Percentiles rank a stretch among this genome's conserved stretches.
These are phyloP conservation scores for Stictonetta naevosa DNA, from an alignment of 2,113 vertebrate genomes.

Conservation along the genomic window DNA sequence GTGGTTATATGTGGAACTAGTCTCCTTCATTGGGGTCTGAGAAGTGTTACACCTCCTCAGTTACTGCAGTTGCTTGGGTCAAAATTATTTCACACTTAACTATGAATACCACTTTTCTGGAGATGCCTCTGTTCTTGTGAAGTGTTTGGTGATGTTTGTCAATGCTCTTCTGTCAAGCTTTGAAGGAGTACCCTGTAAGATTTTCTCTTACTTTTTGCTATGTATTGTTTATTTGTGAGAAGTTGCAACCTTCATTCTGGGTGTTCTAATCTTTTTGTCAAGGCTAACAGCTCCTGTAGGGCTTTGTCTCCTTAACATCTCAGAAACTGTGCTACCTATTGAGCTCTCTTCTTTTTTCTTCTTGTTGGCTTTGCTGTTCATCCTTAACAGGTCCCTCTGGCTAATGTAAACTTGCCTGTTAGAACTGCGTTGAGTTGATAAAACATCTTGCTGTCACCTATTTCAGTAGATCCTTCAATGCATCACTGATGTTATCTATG, in stretches of 20 bases:
- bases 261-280: conserved; percentile 16
- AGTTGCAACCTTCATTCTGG: background rate
- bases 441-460: background rate
- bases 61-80: background rate
- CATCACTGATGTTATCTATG: background rate
- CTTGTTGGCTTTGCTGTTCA: background rate
- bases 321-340: background rate
- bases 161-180: background rate
- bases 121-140: background rate
- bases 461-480: background rate
- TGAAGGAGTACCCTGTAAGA: background rate
- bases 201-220: background rate
- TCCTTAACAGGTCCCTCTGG: background rate
- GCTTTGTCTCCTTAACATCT: conserved; percentile 3
- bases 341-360: background rate
- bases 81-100: background rate
- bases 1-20: background rate
- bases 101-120: background rate
- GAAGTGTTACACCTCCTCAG: background rate
- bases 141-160: background rate
- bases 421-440: background rate
- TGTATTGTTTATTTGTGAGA: background rate
- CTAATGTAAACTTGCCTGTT: conserved; percentile 8
- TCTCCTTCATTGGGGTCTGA: background rate
- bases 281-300: background rate